Percentiles rank a stretch among this genome's conserved stretches.
Conservation (phyloP, 2,888 invertebrate genomes). For the Drosophila aldrichi region DNA sequence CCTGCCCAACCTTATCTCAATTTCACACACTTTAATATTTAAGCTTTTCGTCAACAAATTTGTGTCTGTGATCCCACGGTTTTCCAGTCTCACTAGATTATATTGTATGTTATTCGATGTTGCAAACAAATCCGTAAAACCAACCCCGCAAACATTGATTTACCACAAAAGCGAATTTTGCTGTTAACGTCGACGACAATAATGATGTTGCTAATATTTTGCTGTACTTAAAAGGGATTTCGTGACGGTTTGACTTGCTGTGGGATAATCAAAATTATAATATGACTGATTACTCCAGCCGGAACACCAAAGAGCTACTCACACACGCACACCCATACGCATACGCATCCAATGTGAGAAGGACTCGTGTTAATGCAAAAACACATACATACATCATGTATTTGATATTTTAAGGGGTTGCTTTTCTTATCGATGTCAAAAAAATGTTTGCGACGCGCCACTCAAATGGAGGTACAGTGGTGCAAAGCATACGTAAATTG, state of each 20-base stretch:
- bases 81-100: constrained; percentile 2
- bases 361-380: constrained; percentile 47
- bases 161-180: constrained; percentile 19
- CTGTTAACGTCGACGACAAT: constrained; percentile 29
- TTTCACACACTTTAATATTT: not conserved
- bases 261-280: constrained; percentile 85
- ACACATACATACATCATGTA: constrained; percentile 38
- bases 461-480: constrained; percentile 16
- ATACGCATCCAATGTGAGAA: constrained; percentile 51
- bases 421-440: constrained; percentile 28
- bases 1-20: not conserved
- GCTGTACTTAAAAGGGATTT: constrained; percentile 68
- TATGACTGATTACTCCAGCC: constrained; percentile 84
- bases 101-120: constrained; percentile 3
- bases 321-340: constrained; percentile 52
- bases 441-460: constrained; percentile 12
- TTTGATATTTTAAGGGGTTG: constrained; percentile 46
- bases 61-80: constrained; percentile 2
- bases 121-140: constrained; percentile 11
- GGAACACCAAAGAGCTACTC: constrained; percentile 45
- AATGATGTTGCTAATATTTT: constrained; percentile 62
- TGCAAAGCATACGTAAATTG: not conserved
- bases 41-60: not conserved
- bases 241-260: constrained; percentile 84
- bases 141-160: constrained; percentile 24